Conservation (phyloP, 2,797 vertebrate genomes). For the Sebastes diploproa region DNA sequence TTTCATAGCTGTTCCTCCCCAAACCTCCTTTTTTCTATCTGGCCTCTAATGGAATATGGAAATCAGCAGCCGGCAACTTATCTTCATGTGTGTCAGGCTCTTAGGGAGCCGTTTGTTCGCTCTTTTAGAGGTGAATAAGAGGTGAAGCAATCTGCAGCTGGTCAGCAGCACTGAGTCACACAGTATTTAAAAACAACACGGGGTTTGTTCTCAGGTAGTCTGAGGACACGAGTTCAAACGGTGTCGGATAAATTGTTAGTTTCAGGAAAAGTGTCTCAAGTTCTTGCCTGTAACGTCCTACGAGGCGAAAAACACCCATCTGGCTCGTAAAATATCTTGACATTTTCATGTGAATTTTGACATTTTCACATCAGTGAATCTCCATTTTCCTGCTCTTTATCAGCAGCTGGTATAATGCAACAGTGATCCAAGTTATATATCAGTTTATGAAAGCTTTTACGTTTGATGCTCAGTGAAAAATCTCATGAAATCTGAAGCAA, state of each 20-base stretch:
- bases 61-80: constrained; percentile 56
- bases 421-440: not conserved
- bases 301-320: not conserved
- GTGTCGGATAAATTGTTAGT: constrained; percentile 12
- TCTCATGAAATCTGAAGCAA: not conserved
- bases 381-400: not conserved
- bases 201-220: constrained; percentile 53
- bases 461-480: not conserved
- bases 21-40: constrained; percentile 41
- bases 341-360: constrained; percentile 12
- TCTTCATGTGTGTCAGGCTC: constrained; percentile 59
- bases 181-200: constrained; percentile 31
- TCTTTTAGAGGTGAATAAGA: constrained; percentile 58
- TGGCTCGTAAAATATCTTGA: constrained; percentile 3
- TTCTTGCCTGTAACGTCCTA: not conserved
- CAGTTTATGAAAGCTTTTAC: not conserved
- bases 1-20: constrained; percentile 30
- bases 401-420: not conserved
- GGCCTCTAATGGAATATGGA: constrained; percentile 66
- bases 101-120: constrained; percentile 51
- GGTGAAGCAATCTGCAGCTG: constrained; percentile 69
- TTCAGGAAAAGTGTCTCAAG: not conserved
- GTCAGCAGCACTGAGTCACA: constrained; percentile 31
- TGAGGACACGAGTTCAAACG: constrained; percentile 42
- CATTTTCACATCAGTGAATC: constrained; percentile 31